Evolutionary conservation across 2,797 vertebrate genomes (phyloP).

Genomic region (Poliocrania exsul): DNA sequence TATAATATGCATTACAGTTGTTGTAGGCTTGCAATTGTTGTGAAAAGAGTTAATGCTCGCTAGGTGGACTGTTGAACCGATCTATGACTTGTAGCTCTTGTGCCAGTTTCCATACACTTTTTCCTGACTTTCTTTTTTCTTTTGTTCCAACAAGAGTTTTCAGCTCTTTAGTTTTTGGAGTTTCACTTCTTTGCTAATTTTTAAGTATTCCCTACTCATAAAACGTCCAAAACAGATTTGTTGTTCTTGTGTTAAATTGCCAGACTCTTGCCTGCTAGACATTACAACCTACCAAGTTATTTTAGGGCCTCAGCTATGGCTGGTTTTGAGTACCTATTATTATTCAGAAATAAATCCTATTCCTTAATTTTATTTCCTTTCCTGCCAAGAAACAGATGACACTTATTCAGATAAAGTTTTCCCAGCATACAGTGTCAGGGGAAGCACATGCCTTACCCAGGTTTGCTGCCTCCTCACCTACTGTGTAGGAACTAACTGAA

Average conservation of each 20-base stretch:
- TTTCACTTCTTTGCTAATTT: not conserved
- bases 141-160: not conserved
- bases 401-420: not conserved
- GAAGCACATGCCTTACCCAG: not conserved
- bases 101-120: not conserved
- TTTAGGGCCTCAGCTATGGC: not conserved
- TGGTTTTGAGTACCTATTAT: not conserved
- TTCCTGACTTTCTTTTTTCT: not conserved
- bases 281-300: not conserved
- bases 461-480: not conserved
- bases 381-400: not conserved
- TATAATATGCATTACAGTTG: not conserved
- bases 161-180: not conserved
- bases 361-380: not conserved
- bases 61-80: not conserved
- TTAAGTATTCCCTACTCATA: not conserved
- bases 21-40: not conserved
- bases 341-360: not conserved
- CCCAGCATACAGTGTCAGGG: not conserved
- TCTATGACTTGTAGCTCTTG: rapidly evolving
- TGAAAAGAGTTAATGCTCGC: not conserved
- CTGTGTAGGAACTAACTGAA: not conserved
- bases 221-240: not conserved
- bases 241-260: not conserved
- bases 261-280: not conserved